Conservation (phyloP, 2,797 vertebrate species). For the Tokudaia muenninki region DNA sequence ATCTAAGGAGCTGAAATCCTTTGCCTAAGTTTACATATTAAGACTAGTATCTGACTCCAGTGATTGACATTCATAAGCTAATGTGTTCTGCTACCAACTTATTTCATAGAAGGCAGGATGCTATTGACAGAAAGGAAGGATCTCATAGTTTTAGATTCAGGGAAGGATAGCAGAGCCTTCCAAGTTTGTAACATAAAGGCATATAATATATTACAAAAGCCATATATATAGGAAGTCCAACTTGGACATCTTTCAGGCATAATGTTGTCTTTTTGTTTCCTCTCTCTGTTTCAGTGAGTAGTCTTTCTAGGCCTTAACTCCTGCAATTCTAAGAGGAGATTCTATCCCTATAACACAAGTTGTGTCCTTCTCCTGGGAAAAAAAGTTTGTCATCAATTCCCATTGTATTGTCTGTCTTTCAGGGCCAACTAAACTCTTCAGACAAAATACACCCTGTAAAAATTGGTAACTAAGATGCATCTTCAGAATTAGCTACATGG, state of each 20-base stretch:
- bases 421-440: background rate
- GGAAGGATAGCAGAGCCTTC: background rate
- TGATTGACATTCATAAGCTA: background rate
- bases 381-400: background rate
- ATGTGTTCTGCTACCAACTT: background rate
- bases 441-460: background rate
- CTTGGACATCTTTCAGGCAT: background rate
- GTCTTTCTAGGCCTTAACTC: background rate
- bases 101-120: background rate
- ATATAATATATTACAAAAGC: background rate
- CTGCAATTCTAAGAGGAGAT: background rate
- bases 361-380: background rate
- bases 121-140: background rate
- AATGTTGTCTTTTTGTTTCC: background rate
- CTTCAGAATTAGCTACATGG: background rate
- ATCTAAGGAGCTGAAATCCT: background rate
- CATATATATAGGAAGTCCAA: background rate
- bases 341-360: background rate
- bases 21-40: slow-evolving; percentile 27
- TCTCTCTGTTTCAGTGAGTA: background rate
- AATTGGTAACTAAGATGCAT: background rate
- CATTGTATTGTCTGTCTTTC: background rate
- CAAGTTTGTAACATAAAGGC: background rate
- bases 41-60: background rate
- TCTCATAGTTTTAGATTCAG: background rate